A percentile compares a stretch with the other conserved stretches of the same genome.
Conservation (phyloP, 1,140 invertebrate species). For the Euschistus heros region DNA sequence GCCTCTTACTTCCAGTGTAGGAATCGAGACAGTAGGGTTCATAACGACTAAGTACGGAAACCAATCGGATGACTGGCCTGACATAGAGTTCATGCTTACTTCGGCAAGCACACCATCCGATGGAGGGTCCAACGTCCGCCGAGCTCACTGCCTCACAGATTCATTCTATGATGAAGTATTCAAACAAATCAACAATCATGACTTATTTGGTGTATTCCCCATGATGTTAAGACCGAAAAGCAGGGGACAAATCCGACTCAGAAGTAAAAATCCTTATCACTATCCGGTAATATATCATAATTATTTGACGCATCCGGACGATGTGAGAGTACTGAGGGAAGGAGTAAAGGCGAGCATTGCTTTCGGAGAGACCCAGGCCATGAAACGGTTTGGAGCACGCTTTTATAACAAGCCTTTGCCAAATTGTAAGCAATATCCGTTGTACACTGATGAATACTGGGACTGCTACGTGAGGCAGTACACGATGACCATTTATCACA, state of each 20-base stretch:
- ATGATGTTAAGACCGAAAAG: conserved; percentile 81
- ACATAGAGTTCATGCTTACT: conserved; percentile 81
- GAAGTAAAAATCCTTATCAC: conserved; percentile 65
- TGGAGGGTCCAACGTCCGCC: conserved; percentile 53
- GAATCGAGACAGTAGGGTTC: conserved; percentile 72
- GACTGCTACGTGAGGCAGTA: conserved; percentile 64
- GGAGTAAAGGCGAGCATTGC: conserved; percentile 76
- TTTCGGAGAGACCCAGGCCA: conserved; percentile 45
- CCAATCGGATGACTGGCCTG: conserved; percentile 71
- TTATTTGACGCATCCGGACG: conserved; percentile 71
- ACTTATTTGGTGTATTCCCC: conserved; percentile 68
- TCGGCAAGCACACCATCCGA: conserved; percentile 69
- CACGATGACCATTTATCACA: conserved; percentile 78
- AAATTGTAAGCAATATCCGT: conserved; percentile 63
- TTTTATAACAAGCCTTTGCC: conserved; percentile 60
- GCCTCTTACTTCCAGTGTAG: conserved; percentile 68
- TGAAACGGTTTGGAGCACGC: conserved; percentile 53
- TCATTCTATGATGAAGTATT: conserved; percentile 68
- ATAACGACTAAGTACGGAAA: conserved; percentile 80
- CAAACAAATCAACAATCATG: conserved; percentile 52
- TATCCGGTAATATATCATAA: conserved; percentile 83
- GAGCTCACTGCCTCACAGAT: conserved; percentile 64
- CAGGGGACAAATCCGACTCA: conserved; percentile 62
- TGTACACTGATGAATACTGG: conserved; percentile 75
- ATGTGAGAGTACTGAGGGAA: conserved; percentile 65